Conservation (phyloP, 1,140 invertebrate species). For the Agrilus planipennis region DNA sequence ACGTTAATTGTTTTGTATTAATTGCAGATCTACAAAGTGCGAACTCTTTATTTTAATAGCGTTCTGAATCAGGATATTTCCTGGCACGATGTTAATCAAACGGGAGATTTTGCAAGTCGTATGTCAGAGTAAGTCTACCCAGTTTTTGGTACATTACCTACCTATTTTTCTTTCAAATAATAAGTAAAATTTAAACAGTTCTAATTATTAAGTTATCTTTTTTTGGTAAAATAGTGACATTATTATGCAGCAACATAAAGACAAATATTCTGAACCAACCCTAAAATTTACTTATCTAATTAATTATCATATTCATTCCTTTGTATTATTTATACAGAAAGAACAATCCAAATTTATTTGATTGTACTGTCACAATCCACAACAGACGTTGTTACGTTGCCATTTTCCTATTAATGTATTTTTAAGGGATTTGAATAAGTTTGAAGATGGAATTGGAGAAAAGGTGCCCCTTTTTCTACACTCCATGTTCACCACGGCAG, state of each 20-base stretch:
- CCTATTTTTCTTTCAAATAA: too few species aligned
- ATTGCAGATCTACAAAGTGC: slow-evolving; percentile 11
- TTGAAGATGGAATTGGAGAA: slow-evolving; percentile 86
- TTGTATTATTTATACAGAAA: too few species aligned
- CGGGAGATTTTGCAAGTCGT: slow-evolving; percentile 67
- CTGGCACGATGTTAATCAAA: slow-evolving; percentile 73
- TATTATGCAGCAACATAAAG: too few species aligned
- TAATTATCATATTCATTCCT: too few species aligned
- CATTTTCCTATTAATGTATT: slow-evolving; percentile 7
- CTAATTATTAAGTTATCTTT: too few species aligned
- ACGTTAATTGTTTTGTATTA: not conserved
- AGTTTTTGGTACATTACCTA: too few species aligned
- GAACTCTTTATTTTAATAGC: slow-evolving; percentile 11
- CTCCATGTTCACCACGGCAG: slow-evolving; percentile 61
- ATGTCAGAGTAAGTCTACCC: slow-evolving; percentile 15
- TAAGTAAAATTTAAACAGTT: too few species aligned
- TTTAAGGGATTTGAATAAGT: slow-evolving; percentile 71
- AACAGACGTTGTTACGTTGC: not conserved
- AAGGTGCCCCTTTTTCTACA: slow-evolving; percentile 78
- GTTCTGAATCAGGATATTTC: slow-evolving; percentile 56
- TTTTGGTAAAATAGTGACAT: too few species aligned
- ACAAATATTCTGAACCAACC: too few species aligned
- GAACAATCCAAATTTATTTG: too few species aligned
- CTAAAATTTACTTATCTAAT: too few species aligned
- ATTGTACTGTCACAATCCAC: too few species aligned